Percentiles rank a stretch among this genome's conserved stretches.
Conservation (phyloP, 2,113 vertebrate species). For the Benthochromis sp. region DNA sequence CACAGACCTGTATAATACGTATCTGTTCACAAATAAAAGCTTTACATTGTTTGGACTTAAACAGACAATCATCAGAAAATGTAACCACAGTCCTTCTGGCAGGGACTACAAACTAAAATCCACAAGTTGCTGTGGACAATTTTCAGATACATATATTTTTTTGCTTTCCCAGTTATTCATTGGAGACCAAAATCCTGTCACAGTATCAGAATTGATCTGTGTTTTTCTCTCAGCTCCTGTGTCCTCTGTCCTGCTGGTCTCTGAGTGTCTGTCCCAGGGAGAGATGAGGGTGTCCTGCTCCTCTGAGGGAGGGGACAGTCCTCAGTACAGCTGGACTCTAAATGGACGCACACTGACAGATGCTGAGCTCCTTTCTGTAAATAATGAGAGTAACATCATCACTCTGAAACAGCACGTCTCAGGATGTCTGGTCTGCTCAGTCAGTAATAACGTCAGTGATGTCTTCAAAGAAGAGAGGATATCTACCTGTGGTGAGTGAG, state of each 20-base stretch:
- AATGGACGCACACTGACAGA: too few relatives aligned
- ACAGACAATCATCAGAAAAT: background rate
- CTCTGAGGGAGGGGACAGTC: too few relatives aligned
- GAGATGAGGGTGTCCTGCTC: too few relatives aligned
- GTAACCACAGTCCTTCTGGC: background rate
- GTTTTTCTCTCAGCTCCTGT: slow-evolving; percentile 35
- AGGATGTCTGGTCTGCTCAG: slow-evolving; percentile 27
- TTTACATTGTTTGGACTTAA: background rate
- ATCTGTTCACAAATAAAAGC: background rate
- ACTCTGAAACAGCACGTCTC: slow-evolving; percentile 21
- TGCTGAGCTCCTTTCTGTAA: background rate
- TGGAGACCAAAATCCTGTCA: background rate
- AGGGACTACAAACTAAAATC: background rate
- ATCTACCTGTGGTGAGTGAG: slow-evolving; percentile 33
- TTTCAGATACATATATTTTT: background rate
- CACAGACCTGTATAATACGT: background rate
- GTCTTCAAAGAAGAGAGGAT: accelerated
- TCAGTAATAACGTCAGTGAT: slow-evolving; percentile 28
- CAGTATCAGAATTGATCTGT: background rate
- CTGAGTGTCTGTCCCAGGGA: slow-evolving; percentile 18
- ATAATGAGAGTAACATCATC: background rate
- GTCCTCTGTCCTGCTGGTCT: background rate
- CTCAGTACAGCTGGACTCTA: too few relatives aligned
- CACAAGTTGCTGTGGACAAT: background rate
- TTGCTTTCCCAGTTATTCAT: background rate